A percentile compares a stretch with the other conserved stretches of the same genome.
Conservation (phyloP, 2,113 vertebrate genomes). For the Barnardius zonarius region DNA sequence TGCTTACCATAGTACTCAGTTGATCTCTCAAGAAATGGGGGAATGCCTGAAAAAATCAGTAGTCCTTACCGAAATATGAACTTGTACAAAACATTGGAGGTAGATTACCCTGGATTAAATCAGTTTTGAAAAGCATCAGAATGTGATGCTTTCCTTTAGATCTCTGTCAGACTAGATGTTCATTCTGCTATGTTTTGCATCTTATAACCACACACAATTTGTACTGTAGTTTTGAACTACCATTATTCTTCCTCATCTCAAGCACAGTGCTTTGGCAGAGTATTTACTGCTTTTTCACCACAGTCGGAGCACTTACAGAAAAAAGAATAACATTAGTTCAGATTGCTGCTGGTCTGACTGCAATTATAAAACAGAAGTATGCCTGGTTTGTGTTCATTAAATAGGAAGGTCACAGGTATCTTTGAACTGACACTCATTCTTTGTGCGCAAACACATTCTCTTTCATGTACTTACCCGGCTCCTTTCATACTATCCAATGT, state of each 20-base stretch:
- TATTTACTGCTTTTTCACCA: background rate
- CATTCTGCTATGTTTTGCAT: background rate
- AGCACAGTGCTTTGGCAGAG: background rate
- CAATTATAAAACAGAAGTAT: background rate
- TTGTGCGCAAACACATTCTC: background rate
- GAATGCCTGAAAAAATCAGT: background rate
- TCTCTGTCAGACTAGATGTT: background rate
- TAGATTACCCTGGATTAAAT: background rate
- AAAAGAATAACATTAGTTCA: background rate
- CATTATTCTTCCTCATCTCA: background rate
- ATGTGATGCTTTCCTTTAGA: background rate
- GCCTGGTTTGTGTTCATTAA: background rate
- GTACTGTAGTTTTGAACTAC: background rate
- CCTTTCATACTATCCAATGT: background rate
- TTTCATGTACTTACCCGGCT: constrained; percentile 15
- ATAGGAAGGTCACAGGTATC: constrained; percentile 29
- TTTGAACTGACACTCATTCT: constrained; percentile 35
- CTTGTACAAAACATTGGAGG: background rate
- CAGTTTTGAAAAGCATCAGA: background rate
- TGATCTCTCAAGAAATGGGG: background rate
- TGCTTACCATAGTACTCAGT: background rate
- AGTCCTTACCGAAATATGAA: background rate
- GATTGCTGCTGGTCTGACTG: constrained; percentile 2
- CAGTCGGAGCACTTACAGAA: background rate
- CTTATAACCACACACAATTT: background rate